Evolutionary conservation across 2,113 vertebrate genomes (phyloP).

Genomic region (Marcusenius ussheri): DNA sequence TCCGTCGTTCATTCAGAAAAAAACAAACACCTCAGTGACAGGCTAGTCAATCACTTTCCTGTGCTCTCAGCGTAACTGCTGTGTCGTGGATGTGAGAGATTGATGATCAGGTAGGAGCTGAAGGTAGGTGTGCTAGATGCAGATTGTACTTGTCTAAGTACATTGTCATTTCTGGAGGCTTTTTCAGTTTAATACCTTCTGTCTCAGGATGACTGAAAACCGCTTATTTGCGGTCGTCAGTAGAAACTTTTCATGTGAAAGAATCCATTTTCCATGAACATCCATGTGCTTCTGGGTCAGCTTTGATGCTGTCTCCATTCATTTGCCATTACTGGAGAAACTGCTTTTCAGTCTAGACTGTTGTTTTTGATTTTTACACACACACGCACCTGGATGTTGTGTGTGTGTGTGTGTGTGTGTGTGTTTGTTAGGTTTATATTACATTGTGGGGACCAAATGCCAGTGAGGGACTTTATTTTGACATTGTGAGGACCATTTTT

Average conservation of each 20-base stretch:
- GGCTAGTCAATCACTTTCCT: background rate
- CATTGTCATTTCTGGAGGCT: background rate
- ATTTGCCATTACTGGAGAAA: background rate
- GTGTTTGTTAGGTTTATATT: background rate
- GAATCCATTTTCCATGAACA: background rate
- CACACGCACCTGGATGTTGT: too few relatives aligned
- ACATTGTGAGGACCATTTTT: too few relatives aligned
- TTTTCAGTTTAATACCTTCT: constrained; percentile 1
- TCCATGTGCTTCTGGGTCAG: background rate
- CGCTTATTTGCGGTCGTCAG: background rate
- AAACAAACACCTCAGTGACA: constrained; percentile 1
- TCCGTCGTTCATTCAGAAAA: background rate
- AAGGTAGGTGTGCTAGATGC: constrained; percentile 3
- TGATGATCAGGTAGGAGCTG: constrained; percentile 1
- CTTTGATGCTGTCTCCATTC: background rate
- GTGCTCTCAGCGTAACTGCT: background rate
- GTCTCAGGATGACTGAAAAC: background rate
- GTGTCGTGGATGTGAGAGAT: background rate
- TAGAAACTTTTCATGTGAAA: background rate
- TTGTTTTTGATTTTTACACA: background rate
- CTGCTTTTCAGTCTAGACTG: background rate
- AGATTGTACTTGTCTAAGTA: background rate
- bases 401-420: background rate
- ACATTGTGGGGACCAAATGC: background rate
- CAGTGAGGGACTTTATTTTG: background rate